Percentiles rank a stretch among this genome's conserved stretches.
phyloP scores from a whole-genome alignment of 2,797 vertebrate species.

The Oceanodroma leucorhoa region DNA sequence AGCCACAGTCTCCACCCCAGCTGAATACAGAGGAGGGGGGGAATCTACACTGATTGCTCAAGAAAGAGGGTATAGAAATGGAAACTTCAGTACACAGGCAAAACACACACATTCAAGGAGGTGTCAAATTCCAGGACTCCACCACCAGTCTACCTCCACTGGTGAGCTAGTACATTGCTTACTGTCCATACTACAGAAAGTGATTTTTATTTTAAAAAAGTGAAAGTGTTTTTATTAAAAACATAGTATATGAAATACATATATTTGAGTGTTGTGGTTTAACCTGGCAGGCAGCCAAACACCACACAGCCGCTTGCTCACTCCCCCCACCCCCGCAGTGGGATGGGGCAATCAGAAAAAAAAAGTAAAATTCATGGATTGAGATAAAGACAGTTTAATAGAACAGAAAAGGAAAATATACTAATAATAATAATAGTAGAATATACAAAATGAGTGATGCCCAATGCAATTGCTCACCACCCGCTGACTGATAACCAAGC shows the following conservation, averaged over 20 bases:
- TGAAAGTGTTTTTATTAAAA: background rate
- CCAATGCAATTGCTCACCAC: too few species aligned
- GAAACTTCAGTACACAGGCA: background rate
- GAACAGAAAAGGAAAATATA: too few species aligned
- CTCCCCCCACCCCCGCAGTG: too few species aligned
- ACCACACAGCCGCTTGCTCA: too few species aligned
- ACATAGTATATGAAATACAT: background rate
- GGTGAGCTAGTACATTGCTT: background rate
- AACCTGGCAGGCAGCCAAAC: too few species aligned
- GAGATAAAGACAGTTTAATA: too few species aligned
- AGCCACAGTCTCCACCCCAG: background rate
- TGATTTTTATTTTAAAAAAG: background rate
- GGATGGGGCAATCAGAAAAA: too few species aligned
- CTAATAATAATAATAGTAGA: too few species aligned
- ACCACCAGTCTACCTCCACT: background rate
- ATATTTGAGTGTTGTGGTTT: background rate
- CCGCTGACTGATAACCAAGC: too few species aligned
- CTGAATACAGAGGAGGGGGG: fast-evolving
- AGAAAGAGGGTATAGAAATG: background rate
- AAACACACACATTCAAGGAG: background rate
- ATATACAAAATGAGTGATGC: too few species aligned
- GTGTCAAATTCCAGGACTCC: background rate
- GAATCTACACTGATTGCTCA: background rate
- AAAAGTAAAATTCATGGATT: too few species aligned
- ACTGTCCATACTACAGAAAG: background rate